These are phyloP conservation scores for Sebastes melanostomus DNA, from an alignment of 2,797 vertebrate species.

Conservation along the genomic window DNA sequence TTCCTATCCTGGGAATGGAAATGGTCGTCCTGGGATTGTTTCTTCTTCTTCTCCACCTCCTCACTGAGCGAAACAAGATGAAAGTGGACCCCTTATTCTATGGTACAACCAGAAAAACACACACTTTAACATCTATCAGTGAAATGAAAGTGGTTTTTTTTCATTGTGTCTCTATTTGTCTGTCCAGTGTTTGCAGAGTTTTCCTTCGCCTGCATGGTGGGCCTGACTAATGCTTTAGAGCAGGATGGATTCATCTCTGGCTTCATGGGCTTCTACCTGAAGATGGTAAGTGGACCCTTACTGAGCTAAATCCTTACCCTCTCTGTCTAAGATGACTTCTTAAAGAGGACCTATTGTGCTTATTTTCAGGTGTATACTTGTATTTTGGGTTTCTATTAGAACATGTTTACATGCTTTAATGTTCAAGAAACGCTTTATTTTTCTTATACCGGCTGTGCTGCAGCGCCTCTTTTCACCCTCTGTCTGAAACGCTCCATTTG, in stretches of 20 bases:
- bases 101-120: slow-evolving; percentile 70
- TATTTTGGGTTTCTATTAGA: too few species aligned
- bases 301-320: neutral
- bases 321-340: neutral
- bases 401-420: too few species aligned
- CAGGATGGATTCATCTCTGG: slow-evolving; percentile 88
- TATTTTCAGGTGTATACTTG: too few species aligned
- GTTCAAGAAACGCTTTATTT: too few species aligned
- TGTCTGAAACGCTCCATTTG: too few species aligned
- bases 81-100: slow-evolving; percentile 87
- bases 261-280: slow-evolving; percentile 87
- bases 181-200: slow-evolving; percentile 86
- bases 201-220: slow-evolving; percentile 85
- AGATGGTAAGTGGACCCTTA: slow-evolving; percentile 75
- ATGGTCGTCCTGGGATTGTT: slow-evolving; percentile 69
- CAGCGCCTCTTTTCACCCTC: fast-evolving
- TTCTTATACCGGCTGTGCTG: too few species aligned
- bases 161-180: slow-evolving; percentile 3
- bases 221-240: slow-evolving; percentile 87
- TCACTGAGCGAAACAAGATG: slow-evolving; percentile 59
- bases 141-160: neutral
- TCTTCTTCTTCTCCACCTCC: slow-evolving; percentile 68
- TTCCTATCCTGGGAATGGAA: slow-evolving; percentile 71
- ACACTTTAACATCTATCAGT: too few species aligned
- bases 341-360: too few species aligned